These are phyloP conservation scores for Tapirus indicus DNA, from an alignment of 2,797 vertebrate species.

Conservation along the genomic window DNA sequence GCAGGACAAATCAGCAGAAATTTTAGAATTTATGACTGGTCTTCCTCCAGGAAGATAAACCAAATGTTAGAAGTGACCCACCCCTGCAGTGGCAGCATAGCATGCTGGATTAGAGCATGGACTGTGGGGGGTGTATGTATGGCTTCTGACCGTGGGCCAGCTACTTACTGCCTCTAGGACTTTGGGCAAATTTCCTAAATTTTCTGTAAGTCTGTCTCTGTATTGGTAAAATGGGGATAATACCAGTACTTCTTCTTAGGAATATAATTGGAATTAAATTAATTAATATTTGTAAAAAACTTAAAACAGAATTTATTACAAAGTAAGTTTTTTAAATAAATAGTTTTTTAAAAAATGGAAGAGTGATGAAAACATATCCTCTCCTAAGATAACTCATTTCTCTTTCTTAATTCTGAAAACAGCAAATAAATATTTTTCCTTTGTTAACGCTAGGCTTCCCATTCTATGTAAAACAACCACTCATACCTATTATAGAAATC, in stretches of 20 bases:
- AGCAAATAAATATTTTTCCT: slow-evolving; percentile 37
- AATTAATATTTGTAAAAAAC: slow-evolving; percentile 2
- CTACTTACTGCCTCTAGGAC: background rate
- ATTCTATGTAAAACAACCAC: background rate
- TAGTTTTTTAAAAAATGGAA: background rate
- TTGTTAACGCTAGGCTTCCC: background rate
- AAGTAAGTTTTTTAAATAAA: slow-evolving; percentile 9
- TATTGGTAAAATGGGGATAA: background rate
- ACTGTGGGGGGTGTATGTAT: rapidly evolving
- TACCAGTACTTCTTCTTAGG: background rate
- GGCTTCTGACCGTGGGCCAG: background rate
- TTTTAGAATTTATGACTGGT: background rate
- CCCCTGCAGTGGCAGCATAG: rapidly evolving
- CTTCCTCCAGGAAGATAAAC: background rate
- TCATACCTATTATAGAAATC: background rate
- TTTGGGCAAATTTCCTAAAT: background rate
- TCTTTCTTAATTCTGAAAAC: slow-evolving; percentile 57
- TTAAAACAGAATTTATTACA: background rate
- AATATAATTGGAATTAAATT: slow-evolving; percentile 19
- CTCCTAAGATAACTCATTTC: background rate
- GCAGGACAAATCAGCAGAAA: background rate
- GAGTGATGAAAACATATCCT: background rate
- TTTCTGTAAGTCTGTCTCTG: background rate
- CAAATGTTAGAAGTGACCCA: background rate
- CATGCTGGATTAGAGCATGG: background rate